Evolutionary conservation across 2,113 vertebrate genomes (phyloP).

Genomic region (Phaethon lepturus): DNA sequence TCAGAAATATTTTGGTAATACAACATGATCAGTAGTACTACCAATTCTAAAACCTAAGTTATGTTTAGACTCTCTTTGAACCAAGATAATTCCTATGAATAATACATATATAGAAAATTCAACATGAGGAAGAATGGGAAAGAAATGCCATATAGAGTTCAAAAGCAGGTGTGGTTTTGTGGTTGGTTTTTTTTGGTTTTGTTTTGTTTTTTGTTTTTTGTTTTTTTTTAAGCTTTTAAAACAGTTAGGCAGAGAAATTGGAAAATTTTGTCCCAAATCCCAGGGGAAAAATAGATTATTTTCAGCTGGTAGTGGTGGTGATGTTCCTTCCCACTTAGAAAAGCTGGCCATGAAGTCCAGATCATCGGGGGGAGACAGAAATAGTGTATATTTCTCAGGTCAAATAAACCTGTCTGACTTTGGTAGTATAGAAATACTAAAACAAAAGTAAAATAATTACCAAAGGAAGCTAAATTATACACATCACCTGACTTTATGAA

Average conservation of each 20-base stretch:
- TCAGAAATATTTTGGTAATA: not conserved
- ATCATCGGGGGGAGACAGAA: not conserved
- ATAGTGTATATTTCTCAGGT: not conserved
- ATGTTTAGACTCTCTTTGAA: not conserved
- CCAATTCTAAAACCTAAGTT: not conserved
- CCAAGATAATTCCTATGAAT: not conserved
- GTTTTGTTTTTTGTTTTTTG: not conserved
- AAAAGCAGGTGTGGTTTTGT: not conserved
- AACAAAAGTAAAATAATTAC: not conserved
- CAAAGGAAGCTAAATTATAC: not conserved
- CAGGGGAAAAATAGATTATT: not conserved
- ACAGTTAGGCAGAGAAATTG: not conserved
- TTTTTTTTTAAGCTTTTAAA: not conserved
- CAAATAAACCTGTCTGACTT: not conserved
- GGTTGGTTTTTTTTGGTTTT: no score
- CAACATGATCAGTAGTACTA: not conserved
- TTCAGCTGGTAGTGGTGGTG: not conserved
- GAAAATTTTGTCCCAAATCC: not conserved
- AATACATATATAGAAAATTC: not conserved
- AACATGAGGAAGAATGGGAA: not conserved
- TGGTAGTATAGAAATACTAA: not conserved
- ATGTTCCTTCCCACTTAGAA: not conserved
- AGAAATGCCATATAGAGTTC: not conserved
- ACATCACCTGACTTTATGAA: not conserved
- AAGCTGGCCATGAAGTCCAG: not conserved